Conservation (phyloP, 30 jellyfish, hydroid and myxozoan genomes). For the Hydractinia echinata region DNA sequence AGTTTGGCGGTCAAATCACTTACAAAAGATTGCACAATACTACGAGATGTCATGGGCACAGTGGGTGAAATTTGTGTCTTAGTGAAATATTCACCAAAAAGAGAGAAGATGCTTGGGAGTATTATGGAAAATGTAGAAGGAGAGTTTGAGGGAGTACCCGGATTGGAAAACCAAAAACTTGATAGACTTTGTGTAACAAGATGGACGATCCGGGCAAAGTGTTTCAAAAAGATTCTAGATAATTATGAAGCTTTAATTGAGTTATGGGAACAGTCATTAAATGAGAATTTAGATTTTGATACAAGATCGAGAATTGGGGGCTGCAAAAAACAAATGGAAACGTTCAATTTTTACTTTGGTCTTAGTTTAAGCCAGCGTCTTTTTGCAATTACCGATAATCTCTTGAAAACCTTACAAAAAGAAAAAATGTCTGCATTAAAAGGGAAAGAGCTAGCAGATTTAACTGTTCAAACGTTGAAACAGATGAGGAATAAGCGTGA, state of each 20-base stretch:
- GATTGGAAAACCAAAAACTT: no score
- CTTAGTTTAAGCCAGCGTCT: constrained; percentile 9
- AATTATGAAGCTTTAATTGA: no score
- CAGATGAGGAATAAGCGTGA: constrained; percentile 18
- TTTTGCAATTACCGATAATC: neutral
- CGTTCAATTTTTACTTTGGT: constrained; percentile 1
- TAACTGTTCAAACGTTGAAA: constrained; percentile 9
- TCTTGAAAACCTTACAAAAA: constrained; percentile 6
- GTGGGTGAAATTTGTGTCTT: constrained; percentile 56
- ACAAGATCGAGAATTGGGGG: constrained; percentile 28
- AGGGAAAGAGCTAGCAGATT: constrained; percentile 28
- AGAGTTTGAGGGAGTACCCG: no score
- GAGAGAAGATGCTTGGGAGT: no score
- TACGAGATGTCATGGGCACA: constrained; percentile 40
- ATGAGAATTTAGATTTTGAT: neutral
- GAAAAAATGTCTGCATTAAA: constrained; percentile 29
- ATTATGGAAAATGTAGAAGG: no score
- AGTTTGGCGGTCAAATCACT: constrained; percentile 40
- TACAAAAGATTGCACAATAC: constrained; percentile 27
- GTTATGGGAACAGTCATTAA: neutral
- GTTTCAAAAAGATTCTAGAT: no score
- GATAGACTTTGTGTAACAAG: no score
- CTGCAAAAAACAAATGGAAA: no score
- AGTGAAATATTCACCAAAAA: no score
- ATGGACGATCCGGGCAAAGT: no score